Conservation (phyloP, 1,140 invertebrate genomes). For the Cydia strobilella region DNA sequence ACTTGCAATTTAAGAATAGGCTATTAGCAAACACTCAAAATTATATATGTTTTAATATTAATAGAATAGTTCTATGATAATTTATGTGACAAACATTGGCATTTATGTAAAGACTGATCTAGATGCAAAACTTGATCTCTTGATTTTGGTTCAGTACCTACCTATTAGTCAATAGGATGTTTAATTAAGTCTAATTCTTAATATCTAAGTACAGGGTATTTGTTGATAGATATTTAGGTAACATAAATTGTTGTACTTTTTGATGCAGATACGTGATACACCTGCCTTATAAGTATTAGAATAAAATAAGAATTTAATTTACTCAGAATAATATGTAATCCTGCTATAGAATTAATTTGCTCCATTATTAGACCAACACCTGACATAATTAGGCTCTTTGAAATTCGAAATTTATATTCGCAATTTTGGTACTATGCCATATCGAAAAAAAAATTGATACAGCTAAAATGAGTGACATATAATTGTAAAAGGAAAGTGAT, state of each 20-base stretch:
- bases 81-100: not conserved
- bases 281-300: too few relatives aligned
- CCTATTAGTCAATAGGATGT: not conserved
- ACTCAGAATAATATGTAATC: too few relatives aligned
- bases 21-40: not conserved
- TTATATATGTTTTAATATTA: not conserved
- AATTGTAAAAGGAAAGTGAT: too few relatives aligned
- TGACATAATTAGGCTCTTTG: too few relatives aligned
- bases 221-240: not conserved
- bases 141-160: not conserved
- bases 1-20: slow-evolving; percentile 7
- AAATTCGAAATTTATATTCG: too few relatives aligned
- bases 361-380: too few relatives aligned
- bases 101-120: slow-evolving; percentile 3
- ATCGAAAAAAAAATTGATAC: too few relatives aligned
- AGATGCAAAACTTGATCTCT: slow-evolving; percentile 2
- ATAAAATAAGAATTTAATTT: too few relatives aligned
- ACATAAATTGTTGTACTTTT: not conserved
- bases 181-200: not conserved
- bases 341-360: too few relatives aligned
- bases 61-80: not conserved
- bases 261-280: not conserved
- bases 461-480: too few relatives aligned
- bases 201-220: not conserved
- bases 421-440: too few relatives aligned